Evolutionary conservation across 2,888 invertebrate species (phyloP).

Genomic region (Plemyria rubiginata): DNA sequence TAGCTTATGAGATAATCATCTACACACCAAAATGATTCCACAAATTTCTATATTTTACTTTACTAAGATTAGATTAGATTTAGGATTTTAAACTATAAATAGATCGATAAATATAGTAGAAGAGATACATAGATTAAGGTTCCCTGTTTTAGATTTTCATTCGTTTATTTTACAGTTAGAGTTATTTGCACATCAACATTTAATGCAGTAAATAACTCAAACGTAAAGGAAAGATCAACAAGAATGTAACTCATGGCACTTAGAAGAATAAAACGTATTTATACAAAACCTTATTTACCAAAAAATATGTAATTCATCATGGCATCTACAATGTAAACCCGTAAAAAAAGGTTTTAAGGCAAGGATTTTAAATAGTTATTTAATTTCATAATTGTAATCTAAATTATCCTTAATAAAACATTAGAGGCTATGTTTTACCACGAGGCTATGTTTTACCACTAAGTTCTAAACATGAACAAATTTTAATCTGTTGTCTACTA

Average conservation of each 20-base stretch:
- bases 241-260: constrained; percentile 54
- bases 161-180: constrained; percentile 30
- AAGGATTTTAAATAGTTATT: constrained; percentile 39
- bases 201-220: constrained; percentile 16
- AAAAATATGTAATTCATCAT: constrained; percentile 20
- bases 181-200: constrained; percentile 23
- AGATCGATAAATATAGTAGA: constrained; percentile 61
- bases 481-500: constrained; percentile 13
- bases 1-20: constrained; percentile 48
- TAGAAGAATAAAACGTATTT: constrained; percentile 41
- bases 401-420: constrained; percentile 12
- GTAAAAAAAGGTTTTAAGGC: constrained; percentile 47
- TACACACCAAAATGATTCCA: constrained; percentile 49
- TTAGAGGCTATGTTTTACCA: constrained; percentile 10
- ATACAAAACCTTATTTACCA: constrained; percentile 13
- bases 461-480: constrained; percentile 12
- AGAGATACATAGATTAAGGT: constrained; percentile 56
- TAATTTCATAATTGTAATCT: constrained; percentile 8
- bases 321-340: constrained; percentile 25
- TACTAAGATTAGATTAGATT: constrained; percentile 30
- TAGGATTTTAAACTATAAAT: constrained; percentile 53
- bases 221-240: constrained; percentile 44
- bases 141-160: constrained; percentile 66
- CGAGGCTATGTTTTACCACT: constrained; percentile 10
- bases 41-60: constrained; percentile 33